phyloP scores from a whole-genome alignment of 2,113 vertebrate genomes.

The Galeopterus variegatus region DNA sequence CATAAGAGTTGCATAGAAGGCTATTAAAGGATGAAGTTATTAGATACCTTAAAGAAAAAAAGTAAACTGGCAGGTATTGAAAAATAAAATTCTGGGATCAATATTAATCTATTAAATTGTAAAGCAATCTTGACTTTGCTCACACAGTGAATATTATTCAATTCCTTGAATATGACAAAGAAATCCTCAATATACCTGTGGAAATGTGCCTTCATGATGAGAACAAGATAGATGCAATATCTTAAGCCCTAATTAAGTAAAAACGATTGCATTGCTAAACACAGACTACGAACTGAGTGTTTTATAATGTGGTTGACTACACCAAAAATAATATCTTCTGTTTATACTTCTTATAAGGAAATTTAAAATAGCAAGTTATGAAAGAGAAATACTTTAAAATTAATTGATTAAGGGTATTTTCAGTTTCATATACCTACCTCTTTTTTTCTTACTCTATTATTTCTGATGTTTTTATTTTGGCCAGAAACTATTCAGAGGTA shows the following conservation, averaged over 20 bases:
- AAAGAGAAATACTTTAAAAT: slow-evolving; percentile 30
- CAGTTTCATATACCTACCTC: background rate
- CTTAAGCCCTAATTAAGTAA: background rate
- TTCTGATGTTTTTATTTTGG: background rate
- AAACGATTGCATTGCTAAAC: background rate
- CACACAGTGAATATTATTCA: background rate
- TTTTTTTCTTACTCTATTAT: background rate
- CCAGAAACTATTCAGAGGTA: background rate
- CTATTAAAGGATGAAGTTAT: background rate
- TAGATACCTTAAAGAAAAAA: background rate
- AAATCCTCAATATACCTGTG: background rate
- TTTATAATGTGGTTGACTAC: background rate
- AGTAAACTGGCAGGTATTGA: background rate
- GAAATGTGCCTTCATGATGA: background rate
- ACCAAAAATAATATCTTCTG: background rate
- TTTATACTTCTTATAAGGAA: background rate
- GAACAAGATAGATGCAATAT: background rate
- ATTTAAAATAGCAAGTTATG: background rate
- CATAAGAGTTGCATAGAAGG: background rate
- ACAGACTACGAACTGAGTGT: background rate
- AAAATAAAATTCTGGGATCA: background rate
- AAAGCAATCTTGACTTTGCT: background rate
- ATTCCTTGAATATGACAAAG: background rate
- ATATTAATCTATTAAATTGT: background rate
- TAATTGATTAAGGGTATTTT: background rate